A percentile compares a stretch with the other conserved stretches of the same genome.
Conservation (phyloP, 2,888 invertebrate genomes). For the Theretra japonica region DNA sequence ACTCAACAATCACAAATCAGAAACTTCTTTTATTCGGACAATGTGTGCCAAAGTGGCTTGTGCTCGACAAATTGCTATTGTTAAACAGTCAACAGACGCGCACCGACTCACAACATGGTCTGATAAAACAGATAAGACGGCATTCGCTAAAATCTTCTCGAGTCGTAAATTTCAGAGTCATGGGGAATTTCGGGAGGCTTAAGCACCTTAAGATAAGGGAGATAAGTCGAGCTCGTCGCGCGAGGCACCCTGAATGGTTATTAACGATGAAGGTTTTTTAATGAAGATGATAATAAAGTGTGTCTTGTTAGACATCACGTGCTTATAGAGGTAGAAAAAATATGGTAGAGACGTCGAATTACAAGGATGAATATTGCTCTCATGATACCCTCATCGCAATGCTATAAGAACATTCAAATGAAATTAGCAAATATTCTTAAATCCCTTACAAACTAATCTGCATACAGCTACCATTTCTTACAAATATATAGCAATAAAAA, state of each 20-base stretch:
- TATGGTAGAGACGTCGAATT: background rate
- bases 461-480: no score
- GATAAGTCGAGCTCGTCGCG: conserved; percentile 70
- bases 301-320: background rate
- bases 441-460: no score
- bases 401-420: no score
- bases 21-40: conserved; percentile 36
- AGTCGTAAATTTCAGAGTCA: conserved; percentile 81
- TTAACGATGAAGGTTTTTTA: conserved; percentile 39
- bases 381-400: no score
- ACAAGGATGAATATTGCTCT: no score
- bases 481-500: no score
- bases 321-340: background rate
- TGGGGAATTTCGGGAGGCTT: conserved; percentile 81
- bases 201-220: conserved; percentile 81
- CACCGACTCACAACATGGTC: conserved; percentile 69
- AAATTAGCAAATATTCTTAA: no score
- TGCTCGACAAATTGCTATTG: conserved; percentile 58
- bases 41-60: conserved; percentile 30
- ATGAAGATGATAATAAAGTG: background rate
- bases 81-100: conserved; percentile 62
- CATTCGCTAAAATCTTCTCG: conserved; percentile 75
- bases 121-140: conserved; percentile 79
- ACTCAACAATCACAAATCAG: background rate
- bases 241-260: conserved; percentile 65